Evolutionary conservation across 2,888 invertebrate species (phyloP), one percentile per base, ranked within the genome.

Genomic region (Hybos culiciformis): DNA sequence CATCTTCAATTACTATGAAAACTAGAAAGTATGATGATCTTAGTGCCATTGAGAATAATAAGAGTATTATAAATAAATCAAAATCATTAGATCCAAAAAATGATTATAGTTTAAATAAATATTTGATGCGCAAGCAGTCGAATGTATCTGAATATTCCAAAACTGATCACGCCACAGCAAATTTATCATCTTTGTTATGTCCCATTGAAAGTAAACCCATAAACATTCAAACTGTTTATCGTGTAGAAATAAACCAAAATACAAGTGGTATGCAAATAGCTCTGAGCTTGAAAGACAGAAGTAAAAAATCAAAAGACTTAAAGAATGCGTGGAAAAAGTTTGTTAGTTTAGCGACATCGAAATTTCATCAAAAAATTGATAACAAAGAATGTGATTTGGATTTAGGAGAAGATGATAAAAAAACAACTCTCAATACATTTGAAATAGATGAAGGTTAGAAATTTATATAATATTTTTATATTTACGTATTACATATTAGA

Each of bases 321-420:
- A 67, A 66, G 51, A 66, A 67, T 42, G 66, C 67, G 3, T 67
- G 67, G 67, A 62, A 60, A 32, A 63, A 63, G 29, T 66, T 67
- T 29, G 62, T 67, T 3, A 66, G 62, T 18, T 60, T 63, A 56
- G 67, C 67, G 3, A 60, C 66, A 6, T 62, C 64, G 2, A 66
- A 65, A 46, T 65, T 66, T 45, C 63, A 62, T 49, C 62, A 63
- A 15, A 46, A 46, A 19, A 60, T 57, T 17, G 61, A 60, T 20
- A 54, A 50, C 40, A 59, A 59, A 42, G 53, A 48, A 17, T n/a
- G n/a, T n/a, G n/a, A n/a, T n/a, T n/a, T n/a, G n/a, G n/a, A n/a
- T n/a, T n/a, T n/a, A n/a, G n/a, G n/a, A n/a, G n/a, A n/a, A n/a
- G n/a, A n/a, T n/a, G n/a, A n/a, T n/a, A n/a, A n/a, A n/a, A n/a